Base-by-base conservation (phyloP, 2,888 invertebrate genomes). In the Sphaerophoria taeniata region DNA sequence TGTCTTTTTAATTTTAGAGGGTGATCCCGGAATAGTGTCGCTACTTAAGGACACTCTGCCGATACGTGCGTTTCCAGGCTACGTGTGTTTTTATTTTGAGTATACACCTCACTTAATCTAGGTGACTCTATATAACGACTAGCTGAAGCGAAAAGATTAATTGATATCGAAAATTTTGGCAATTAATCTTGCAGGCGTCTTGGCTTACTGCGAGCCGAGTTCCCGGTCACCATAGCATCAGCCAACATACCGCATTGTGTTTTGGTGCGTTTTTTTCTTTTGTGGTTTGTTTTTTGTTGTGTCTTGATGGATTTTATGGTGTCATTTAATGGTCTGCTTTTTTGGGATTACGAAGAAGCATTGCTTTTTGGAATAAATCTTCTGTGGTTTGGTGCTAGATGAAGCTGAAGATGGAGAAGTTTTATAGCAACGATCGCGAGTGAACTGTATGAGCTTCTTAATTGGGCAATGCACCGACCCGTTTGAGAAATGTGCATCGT, bases 91-190 rank as follows among this genome's bases (percentile, higher is more conserved):
- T 43, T 60, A 6, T 24, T n/a, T 6, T 56, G 12, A 7, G 14
- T 61, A 65, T 73, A 65, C 85, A 81, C 81, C 85, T 85, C 81
- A 60, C 63, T 69, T 85, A 85, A 85, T 85, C 85, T 85, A 65
- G 76, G 81, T 73, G 85, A 70, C 85, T 85, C 24, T 24, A 24
- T 24, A 24, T 24, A 24, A 1, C 24, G 24, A 24, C 24, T 24
- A 24, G 24, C 24, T 2, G 73, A 73, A 67, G 81, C 56, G 60
- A 85, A 85, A 85, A 85, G 85, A 85, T 85, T 85, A 81, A 85
- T 85, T 85, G 85, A 81, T 85, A 81, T 81, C 72, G 85, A 85
- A 77, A 77, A 85, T 85, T 80, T 85, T 53, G 58, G 81, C 85
- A 85, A 85, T 85, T 81, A 85, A 85, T 85, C 85, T 85, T 85